Conservation (phyloP, 2,797 vertebrate species). For the Notolepis coatsorum region DNA sequence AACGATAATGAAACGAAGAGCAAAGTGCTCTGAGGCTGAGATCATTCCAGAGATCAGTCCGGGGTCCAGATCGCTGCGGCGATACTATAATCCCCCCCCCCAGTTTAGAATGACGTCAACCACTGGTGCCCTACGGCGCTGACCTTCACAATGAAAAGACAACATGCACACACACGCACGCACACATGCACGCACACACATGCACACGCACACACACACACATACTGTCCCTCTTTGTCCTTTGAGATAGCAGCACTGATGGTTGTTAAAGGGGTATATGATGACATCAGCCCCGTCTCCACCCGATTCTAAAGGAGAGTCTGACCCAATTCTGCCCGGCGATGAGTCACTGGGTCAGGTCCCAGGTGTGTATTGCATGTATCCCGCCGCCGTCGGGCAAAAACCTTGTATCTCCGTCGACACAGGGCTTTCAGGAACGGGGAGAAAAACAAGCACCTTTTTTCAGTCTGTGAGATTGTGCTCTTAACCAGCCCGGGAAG, state of each 20-base stretch:
- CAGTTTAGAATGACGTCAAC: neutral
- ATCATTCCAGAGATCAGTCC: neutral
- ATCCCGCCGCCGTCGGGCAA: too few species aligned
- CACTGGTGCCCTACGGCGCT: neutral
- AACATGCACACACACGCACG: too few species aligned
- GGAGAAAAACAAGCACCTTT: too few species aligned
- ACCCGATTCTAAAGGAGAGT: conserved; percentile 18
- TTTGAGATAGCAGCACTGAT: neutral
- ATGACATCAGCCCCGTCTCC: neutral
- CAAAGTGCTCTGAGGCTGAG: too few species aligned
- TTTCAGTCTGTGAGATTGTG: too few species aligned
- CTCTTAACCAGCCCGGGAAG: too few species aligned
- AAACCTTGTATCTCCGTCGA: too few species aligned
- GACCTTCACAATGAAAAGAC: neutral
- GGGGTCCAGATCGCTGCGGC: neutral
- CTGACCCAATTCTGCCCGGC: conserved; percentile 52
- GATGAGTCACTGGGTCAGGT: conserved; percentile 34
- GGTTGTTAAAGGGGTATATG: too few species aligned
- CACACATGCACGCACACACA: too few species aligned
- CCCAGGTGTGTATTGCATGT: conserved; percentile 10
- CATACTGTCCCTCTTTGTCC: too few species aligned
- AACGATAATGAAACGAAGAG: neutral
- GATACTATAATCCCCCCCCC: neutral
- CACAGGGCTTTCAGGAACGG: too few species aligned
- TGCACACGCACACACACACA: too few species aligned